Evolutionary conservation across 2,113 vertebrate genomes (phyloP).

Genomic region (Promerops cafer): DNA sequence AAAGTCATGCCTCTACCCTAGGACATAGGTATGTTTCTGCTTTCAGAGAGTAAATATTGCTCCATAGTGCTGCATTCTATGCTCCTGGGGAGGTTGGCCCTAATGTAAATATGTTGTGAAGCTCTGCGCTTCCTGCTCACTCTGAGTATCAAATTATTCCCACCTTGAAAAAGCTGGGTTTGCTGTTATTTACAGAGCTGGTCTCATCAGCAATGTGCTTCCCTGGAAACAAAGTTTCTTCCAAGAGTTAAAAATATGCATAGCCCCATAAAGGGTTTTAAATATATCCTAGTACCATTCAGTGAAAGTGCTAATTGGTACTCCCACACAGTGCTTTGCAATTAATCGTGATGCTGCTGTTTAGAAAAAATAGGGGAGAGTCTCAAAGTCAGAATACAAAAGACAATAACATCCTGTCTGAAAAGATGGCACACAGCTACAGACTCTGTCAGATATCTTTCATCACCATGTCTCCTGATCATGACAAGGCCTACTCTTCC

Average conservation of each 20-base stretch:
- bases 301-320: slow-evolving; percentile 18
- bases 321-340: neutral
- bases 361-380: neutral
- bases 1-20: neutral
- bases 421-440: neutral
- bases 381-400: neutral
- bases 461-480: neutral
- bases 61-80: neutral
- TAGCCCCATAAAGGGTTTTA: neutral
- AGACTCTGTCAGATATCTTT: neutral
- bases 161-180: neutral
- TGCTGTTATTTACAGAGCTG: neutral
- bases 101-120: neutral
- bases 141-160: neutral
- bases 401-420: neutral
- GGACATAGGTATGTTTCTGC: neutral
- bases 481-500: rapidly evolving
- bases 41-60: neutral
- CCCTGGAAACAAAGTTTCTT: slow-evolving; percentile 16
- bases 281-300: neutral
- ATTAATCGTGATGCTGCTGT: neutral
- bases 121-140: neutral
- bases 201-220: neutral
- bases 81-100: neutral
- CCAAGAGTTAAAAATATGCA: slow-evolving; percentile 9